Conservation (phyloP, 92 coral and sea anemone species). For the Epizoanthus scotinus region DNA sequence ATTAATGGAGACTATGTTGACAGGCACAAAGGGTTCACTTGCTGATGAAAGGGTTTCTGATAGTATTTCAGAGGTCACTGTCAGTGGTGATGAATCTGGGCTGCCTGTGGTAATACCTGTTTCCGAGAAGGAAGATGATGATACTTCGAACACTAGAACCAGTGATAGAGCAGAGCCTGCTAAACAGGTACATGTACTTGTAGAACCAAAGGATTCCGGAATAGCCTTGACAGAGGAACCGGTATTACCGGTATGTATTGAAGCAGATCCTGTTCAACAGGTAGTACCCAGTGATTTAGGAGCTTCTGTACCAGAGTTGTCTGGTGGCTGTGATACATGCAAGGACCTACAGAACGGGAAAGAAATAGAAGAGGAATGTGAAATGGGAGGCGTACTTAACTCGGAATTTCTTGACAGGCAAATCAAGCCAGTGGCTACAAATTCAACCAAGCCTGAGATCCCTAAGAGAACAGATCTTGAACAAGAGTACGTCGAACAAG, state of each 20-base stretch:
- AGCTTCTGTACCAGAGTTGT: not conserved
- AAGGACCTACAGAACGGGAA: not conserved
- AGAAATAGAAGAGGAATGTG: not conserved
- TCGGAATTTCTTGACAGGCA: not conserved
- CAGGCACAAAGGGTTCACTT: not conserved
- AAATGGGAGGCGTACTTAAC: not conserved
- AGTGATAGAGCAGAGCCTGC: not conserved
- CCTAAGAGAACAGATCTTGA: constrained; percentile 38
- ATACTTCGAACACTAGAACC: not conserved
- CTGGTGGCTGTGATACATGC: not conserved
- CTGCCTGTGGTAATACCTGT: not conserved
- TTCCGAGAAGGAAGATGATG: not conserved
- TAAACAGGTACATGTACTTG: not conserved
- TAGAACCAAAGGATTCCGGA: not conserved
- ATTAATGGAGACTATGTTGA: not conserved
- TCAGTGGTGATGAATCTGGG: not conserved
- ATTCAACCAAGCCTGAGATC: constrained; percentile 17
- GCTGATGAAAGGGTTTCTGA: not conserved
- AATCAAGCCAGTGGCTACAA: not conserved
- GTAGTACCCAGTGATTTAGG: not conserved
- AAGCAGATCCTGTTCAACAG: not conserved
- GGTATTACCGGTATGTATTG: not conserved
- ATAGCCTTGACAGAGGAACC: not conserved
- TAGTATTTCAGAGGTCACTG: not conserved
- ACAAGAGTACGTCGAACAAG: not conserved